A percentile compares a stretch with the other conserved stretches of the same genome.
Conservation (phyloP, 2,888 invertebrate species). For the Mechanitis messenoides region DNA sequence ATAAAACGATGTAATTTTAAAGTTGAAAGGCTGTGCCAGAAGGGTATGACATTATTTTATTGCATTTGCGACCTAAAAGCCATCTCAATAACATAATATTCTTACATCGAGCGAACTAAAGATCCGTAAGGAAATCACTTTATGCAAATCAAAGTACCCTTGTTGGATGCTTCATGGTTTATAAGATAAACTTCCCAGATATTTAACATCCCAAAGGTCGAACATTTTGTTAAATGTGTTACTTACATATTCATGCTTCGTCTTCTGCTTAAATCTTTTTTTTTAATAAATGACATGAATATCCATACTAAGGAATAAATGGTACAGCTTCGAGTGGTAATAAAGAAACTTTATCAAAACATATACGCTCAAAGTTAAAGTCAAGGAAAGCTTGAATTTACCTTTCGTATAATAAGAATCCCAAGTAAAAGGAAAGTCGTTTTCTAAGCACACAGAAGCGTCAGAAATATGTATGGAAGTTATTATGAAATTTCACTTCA, state of each 20-base stretch:
- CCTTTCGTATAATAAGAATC: constrained; percentile 14
- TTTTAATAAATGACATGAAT: no score
- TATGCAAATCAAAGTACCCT: constrained; percentile 26
- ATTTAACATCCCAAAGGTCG: neutral
- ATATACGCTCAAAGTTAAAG: constrained; percentile 2
- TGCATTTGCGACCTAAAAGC: constrained; percentile 1
- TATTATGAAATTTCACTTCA: constrained; percentile 15
- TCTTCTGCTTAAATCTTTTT: no score
- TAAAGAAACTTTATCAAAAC: constrained; percentile 3
- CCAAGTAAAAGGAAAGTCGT: constrained; percentile 13
- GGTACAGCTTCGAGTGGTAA: no score
- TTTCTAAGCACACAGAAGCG: constrained; percentile 12
- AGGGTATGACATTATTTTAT: neutral
- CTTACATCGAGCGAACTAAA: constrained; percentile 13
- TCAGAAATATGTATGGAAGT: neutral
- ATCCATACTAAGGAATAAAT: no score
- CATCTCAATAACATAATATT: constrained; percentile 10
- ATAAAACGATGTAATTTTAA: neutral
- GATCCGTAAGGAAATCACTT: constrained; percentile 20
- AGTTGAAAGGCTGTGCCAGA: neutral
- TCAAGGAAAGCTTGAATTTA: constrained; percentile 13
- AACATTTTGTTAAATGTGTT: neutral
- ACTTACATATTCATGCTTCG: no score
- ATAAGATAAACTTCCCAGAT: constrained; percentile 14
- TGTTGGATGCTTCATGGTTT: constrained; percentile 19